Percentiles rank a stretch among this genome's conserved stretches.
Evolutionary conservation across 2,888 invertebrate genomes (phyloP).

Genomic region (Pollenia angustigena): DNA sequence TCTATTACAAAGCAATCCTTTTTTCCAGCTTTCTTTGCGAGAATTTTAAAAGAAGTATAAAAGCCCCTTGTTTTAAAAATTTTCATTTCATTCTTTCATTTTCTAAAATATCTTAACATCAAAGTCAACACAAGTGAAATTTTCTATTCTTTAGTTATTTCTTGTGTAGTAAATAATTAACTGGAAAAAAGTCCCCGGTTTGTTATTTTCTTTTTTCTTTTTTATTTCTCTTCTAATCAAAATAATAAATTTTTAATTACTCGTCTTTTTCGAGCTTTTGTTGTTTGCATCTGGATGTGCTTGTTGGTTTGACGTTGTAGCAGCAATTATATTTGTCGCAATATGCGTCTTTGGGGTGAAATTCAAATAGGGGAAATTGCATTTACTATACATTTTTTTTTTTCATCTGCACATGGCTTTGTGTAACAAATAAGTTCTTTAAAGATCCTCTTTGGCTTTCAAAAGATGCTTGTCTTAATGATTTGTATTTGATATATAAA

Average conservation of each 20-base stretch:
- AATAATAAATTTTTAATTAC: conserved; percentile 69
- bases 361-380: conserved; percentile 31
- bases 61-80: conserved; percentile 1
- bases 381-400: not conserved
- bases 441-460: conserved; percentile 25
- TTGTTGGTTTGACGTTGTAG: conserved; percentile 26
- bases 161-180: conserved; percentile 62
- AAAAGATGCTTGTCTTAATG: conserved; percentile 59
- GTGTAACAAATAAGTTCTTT: not conserved
- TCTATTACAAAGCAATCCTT: conserved; percentile 32
- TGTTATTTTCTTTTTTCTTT: not conserved
- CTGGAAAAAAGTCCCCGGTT: conserved; percentile 6
- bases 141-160: conserved; percentile 35
- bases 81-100: conserved; percentile 27
- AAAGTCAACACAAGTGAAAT: conserved; percentile 63
- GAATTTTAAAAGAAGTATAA: not conserved
- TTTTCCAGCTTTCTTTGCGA: not conserved
- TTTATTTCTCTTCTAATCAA: conserved; percentile 43
- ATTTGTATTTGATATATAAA: conserved; percentile 56
- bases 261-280: conserved; percentile 15
- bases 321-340: conserved; percentile 37
- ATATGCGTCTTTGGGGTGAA: conserved; percentile 34
- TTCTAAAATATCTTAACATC: conserved; percentile 35
- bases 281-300: not conserved
- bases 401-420: not conserved